phyloP scores from a whole-genome alignment of 2,113 vertebrate genomes.

The Nothocercus julius region DNA sequence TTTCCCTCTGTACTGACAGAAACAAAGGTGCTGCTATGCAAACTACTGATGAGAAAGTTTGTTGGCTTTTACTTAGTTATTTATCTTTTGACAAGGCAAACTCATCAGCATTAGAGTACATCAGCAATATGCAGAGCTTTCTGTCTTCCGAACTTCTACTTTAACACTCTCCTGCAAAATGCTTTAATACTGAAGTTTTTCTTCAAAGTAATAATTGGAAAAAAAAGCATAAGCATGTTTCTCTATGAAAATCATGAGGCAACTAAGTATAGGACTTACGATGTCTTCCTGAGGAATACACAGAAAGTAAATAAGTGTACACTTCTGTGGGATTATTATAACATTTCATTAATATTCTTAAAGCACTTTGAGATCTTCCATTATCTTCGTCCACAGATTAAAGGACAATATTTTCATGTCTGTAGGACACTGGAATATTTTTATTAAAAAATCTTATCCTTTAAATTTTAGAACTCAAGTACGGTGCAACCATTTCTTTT shows the following conservation, averaged over 20 bases:
- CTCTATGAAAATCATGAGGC: background rate
- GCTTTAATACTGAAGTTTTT: background rate
- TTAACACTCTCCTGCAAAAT: background rate
- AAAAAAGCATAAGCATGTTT: background rate
- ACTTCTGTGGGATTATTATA: background rate
- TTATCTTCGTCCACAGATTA: constrained; percentile 33
- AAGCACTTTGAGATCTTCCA: constrained; percentile 1
- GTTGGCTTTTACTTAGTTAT: constrained; percentile 17
- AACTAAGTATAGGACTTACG: background rate
- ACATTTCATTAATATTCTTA: constrained; percentile 35
- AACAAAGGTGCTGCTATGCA: constrained; percentile 24
- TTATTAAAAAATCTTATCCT: constrained; percentile 34
- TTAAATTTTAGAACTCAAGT: background rate
- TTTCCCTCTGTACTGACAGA: constrained; percentile 20
- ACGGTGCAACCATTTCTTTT: background rate
- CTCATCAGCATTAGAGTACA: background rate
- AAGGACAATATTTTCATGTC: constrained; percentile 51
- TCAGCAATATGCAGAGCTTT: background rate
- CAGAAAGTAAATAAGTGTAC: background rate
- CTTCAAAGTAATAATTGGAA: background rate
- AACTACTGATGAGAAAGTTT: background rate
- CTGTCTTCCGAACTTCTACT: background rate
- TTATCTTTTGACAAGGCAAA: constrained; percentile 20
- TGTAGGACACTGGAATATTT: constrained; percentile 34
- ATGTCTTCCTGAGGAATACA: background rate